Conservation (phyloP, 2,888 invertebrate species). For the Andrena bucephala region DNA sequence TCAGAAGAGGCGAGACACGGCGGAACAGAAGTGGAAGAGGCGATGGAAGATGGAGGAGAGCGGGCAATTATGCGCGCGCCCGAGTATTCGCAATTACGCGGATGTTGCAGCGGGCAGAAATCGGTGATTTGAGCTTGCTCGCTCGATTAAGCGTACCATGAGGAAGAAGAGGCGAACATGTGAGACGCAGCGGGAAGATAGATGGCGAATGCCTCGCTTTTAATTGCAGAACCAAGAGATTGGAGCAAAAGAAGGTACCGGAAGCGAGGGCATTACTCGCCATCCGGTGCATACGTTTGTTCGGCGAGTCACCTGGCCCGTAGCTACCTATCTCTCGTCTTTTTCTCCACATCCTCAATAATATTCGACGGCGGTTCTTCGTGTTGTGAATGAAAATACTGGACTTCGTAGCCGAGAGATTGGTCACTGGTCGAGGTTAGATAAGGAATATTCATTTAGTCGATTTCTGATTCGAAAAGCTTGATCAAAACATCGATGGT, state of each 20-base stretch:
- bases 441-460: too few relatives aligned
- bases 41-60: constrained; percentile 57
- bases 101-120: constrained; percentile 69
- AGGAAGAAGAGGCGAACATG: constrained; percentile 44
- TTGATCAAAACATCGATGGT: too few relatives aligned
- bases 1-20: constrained; percentile 27
- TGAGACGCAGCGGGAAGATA: constrained; percentile 46
- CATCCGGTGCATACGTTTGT: constrained; percentile 5
- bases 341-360: constrained; percentile 5
- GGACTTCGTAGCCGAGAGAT: too few relatives aligned
- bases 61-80: constrained; percentile 73
- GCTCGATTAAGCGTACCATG: constrained; percentile 58
- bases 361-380: not conserved
- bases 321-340: constrained; percentile 19
- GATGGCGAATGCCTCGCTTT: constrained; percentile 57
- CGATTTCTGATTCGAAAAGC: too few relatives aligned
- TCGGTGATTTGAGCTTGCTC: constrained; percentile 69
- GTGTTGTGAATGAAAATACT: too few relatives aligned
- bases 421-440: too few relatives aligned
- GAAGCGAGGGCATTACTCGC: constrained; percentile 32
- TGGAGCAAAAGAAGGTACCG: constrained; percentile 51
- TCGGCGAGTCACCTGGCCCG: constrained; percentile 1
- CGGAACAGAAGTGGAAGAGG: constrained; percentile 41
- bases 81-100: constrained; percentile 75
- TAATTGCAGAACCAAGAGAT: constrained; percentile 48